Conservation (phyloP, 2,888 invertebrate species). For the Drosophila melanocephala region DNA sequence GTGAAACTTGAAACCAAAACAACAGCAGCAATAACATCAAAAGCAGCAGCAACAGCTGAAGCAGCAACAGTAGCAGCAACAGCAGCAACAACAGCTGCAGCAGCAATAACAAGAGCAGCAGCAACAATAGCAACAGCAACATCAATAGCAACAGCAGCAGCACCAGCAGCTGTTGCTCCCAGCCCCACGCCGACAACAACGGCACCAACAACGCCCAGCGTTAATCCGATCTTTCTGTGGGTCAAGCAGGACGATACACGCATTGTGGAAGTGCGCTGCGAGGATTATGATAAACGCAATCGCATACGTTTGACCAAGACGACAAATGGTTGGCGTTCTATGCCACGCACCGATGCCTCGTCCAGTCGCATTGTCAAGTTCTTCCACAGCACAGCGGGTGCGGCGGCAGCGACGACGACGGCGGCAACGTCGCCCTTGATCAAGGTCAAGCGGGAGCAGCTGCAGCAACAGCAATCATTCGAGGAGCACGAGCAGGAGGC, state of each 20-base stretch:
- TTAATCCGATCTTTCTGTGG: slow-evolving; percentile 94
- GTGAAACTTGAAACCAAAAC: slow-evolving; percentile 77
- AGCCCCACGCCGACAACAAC: slow-evolving; percentile 36
- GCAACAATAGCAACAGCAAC: not conserved
- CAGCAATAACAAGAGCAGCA: slow-evolving; percentile 5
- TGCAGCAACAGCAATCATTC: slow-evolving; percentile 45
- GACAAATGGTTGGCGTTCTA: slow-evolving; percentile 92
- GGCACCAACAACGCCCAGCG: slow-evolving; percentile 58
- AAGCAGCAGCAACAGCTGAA: not conserved
- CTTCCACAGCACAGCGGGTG: slow-evolving; percentile 75
- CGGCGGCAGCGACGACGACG: slow-evolving; percentile 29
- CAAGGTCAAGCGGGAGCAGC: slow-evolving; percentile 83
- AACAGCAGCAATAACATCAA: slow-evolving; percentile 6
- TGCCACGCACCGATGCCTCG: slow-evolving; percentile 90
- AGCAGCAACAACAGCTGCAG: not conserved
- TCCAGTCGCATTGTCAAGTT: slow-evolving; percentile 82
- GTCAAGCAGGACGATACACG: slow-evolving; percentile 92
- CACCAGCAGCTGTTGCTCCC: slow-evolving; percentile 24
- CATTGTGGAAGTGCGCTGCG: slow-evolving; percentile 94
- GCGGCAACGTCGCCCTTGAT: slow-evolving; percentile 81
- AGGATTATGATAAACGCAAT: slow-evolving; percentile 94
- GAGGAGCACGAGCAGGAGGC: slow-evolving; percentile 27
- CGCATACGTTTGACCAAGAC: slow-evolving; percentile 93
- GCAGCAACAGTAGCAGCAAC: not conserved
- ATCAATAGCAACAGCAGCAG: slow-evolving; percentile 3